A percentile compares a stretch with the other conserved stretches of the same genome.
Evolutionary conservation across 2,888 invertebrate genomes (phyloP).

Genomic region (Eilema caniola): DNA sequence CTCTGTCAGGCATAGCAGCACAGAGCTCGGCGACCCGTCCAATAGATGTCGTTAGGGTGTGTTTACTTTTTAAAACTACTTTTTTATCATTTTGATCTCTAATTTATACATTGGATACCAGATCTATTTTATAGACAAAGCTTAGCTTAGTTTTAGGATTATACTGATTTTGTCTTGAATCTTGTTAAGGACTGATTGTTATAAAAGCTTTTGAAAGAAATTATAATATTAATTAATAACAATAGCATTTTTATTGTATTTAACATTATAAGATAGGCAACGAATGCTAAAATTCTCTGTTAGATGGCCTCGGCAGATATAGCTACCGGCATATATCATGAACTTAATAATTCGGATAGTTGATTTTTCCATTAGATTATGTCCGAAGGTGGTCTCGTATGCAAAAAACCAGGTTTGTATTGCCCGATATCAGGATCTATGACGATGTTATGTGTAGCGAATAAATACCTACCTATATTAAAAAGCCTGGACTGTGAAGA

Average conservation of each 20-base stretch:
- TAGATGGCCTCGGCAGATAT: too few relatives aligned
- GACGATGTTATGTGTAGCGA: too few relatives aligned
- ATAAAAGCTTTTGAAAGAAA: background rate
- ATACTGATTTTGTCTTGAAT: background rate
- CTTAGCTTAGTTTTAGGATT: background rate
- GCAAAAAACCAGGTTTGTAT: too few relatives aligned
- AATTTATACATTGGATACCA: background rate
- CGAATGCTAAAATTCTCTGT: too few relatives aligned
- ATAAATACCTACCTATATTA: too few relatives aligned
- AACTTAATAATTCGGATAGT: too few relatives aligned
- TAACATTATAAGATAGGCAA: too few relatives aligned
- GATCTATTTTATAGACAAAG: background rate
- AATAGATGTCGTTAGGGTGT: background rate
- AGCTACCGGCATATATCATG: too few relatives aligned
- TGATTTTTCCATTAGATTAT: too few relatives aligned
- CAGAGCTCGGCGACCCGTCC: background rate
- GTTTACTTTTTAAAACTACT: background rate
- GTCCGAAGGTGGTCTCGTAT: too few relatives aligned
- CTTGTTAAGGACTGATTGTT: background rate
- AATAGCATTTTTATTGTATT: background rate
- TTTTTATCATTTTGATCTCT: background rate
- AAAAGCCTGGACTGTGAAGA: too few relatives aligned
- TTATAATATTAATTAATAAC: background rate
- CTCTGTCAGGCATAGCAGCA: background rate
- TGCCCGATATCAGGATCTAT: too few relatives aligned